phyloP scores from a whole-genome alignment of 2,797 vertebrate species.

The Neostethus bicornis region DNA sequence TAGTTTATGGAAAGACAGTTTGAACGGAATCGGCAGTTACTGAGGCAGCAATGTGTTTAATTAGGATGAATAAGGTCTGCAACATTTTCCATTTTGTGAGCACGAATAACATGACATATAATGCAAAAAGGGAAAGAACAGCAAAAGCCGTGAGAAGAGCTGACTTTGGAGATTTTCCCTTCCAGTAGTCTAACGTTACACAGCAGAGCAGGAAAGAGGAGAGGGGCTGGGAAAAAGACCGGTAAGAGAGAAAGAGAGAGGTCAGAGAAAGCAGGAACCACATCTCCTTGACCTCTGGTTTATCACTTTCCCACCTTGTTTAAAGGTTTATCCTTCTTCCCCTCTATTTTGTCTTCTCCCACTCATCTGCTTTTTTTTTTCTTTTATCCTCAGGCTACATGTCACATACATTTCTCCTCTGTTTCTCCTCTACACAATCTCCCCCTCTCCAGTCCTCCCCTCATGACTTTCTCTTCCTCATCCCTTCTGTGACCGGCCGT shows the following conservation, averaged over 20 bases:
- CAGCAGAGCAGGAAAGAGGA: slow-evolving; percentile 25
- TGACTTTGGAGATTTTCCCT: slow-evolving; percentile 67
- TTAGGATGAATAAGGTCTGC: slow-evolving; percentile 53
- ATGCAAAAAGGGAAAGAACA: slow-evolving; percentile 43
- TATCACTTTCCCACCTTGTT: slow-evolving; percentile 44
- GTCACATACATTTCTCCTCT: slow-evolving; percentile 64
- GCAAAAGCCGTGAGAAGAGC: slow-evolving; percentile 56
- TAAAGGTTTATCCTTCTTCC: slow-evolving; percentile 40
- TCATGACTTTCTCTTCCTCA: slow-evolving; percentile 51
- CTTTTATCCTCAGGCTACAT: slow-evolving; percentile 58
- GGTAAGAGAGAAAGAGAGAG: slow-evolving; percentile 20
- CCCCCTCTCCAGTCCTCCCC: slow-evolving; percentile 28
- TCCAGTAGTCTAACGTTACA: slow-evolving; percentile 60
- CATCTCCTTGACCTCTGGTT: slow-evolving; percentile 53
- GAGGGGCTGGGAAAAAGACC: slow-evolving; percentile 9
- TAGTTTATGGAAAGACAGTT: slow-evolving; percentile 42
- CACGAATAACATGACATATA: slow-evolving; percentile 54
- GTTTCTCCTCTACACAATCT: slow-evolving; percentile 51
- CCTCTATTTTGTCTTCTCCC: slow-evolving; percentile 30
- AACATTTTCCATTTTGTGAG: slow-evolving; percentile 55
- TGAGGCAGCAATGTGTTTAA: slow-evolving; percentile 60
- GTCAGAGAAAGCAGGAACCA: slow-evolving; percentile 40
- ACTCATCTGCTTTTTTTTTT: slow-evolving; percentile 36
- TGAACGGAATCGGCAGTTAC: slow-evolving; percentile 39
- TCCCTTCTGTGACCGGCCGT: slow-evolving; percentile 40